These are phyloP conservation scores for Acanthopleura granulata DNA, from an alignment of 2,888 invertebrate genomes.

Conservation along the genomic window DNA sequence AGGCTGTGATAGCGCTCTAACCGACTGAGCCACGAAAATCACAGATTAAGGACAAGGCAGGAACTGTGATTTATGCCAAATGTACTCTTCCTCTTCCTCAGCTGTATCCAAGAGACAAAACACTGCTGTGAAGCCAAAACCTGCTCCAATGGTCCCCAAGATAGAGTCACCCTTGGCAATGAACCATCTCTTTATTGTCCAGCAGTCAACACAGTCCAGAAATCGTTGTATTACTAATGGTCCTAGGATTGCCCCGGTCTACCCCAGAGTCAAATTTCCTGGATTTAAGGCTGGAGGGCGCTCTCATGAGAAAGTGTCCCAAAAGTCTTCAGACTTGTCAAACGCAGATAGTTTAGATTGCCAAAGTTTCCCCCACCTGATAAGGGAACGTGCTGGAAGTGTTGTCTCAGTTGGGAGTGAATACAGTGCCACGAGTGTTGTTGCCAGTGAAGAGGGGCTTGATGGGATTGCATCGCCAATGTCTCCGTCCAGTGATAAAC, in stretches of 20 bases:
- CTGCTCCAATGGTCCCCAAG: slow-evolving; percentile 48
- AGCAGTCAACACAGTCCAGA: slow-evolving; percentile 32
- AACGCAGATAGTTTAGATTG: not conserved
- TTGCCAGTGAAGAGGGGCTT: slow-evolving; percentile 2
- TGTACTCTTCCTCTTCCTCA: slow-evolving; percentile 34
- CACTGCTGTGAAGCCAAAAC: slow-evolving; percentile 26
- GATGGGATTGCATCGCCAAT: not conserved
- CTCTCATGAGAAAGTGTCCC: not conserved
- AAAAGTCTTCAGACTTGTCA: not conserved
- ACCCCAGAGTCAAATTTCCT: slow-evolving; percentile 29
- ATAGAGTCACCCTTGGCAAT: slow-evolving; percentile 63
- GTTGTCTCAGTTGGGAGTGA: slow-evolving; percentile 10
- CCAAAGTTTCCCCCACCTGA: not conserved
- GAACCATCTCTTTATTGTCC: slow-evolving; percentile 66
- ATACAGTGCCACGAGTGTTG: slow-evolving; percentile 17
- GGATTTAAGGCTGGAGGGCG: not conserved
- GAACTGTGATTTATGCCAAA: not conserved
- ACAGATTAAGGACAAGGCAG: no score
- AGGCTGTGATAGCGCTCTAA: no score
- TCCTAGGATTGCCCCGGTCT: slow-evolving; percentile 54
- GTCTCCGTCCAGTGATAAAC: slow-evolving; percentile 16
- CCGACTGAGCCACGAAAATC: no score
- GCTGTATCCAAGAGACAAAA: slow-evolving; percentile 58
- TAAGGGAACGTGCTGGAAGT: slow-evolving; percentile 13
- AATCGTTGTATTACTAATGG: slow-evolving; percentile 60